Evolutionary conservation across 2,888 invertebrate species (phyloP).

Genomic region (Heliconius hortense): DNA sequence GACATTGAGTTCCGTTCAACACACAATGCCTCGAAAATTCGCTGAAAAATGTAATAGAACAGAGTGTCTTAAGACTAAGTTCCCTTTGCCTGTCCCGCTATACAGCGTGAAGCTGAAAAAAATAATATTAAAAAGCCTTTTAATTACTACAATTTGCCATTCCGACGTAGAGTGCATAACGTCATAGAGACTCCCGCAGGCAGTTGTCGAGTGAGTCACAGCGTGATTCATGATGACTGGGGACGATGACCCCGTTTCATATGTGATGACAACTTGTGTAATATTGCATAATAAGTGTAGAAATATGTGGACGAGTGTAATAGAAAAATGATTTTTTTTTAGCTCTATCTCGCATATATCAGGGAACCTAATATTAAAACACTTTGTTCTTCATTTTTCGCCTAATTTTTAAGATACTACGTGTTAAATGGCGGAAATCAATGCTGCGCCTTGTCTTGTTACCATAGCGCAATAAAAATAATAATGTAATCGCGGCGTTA

Average conservation of each 20-base stretch:
- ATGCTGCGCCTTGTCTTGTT: background rate
- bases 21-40: too few species aligned
- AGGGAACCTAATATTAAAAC: background rate
- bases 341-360: background rate
- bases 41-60: too few species aligned
- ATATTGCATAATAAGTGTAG: background rate
- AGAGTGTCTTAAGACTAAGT: too few species aligned
- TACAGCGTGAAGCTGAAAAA: background rate
- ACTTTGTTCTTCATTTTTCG: background rate
- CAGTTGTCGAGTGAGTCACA: slow-evolving; percentile 34
- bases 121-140: slow-evolving; percentile 4
- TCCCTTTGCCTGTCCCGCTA: too few species aligned
- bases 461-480: background rate
- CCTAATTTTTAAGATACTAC: background rate
- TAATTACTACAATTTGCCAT: slow-evolving; percentile 23
- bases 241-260: slow-evolving; percentile 36
- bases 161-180: slow-evolving; percentile 15
- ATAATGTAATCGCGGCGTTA: too few species aligned
- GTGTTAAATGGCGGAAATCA: background rate
- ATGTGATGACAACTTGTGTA: slow-evolving; percentile 31
- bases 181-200: slow-evolving; percentile 25
- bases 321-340: background rate
- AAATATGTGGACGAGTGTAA: background rate
- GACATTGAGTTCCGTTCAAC: too few species aligned
- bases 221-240: slow-evolving; percentile 33